Percentiles rank a stretch among this genome's conserved stretches.
These are phyloP conservation scores for Acromyrmex heyeri DNA, from an alignment of 1,140 invertebrate species.

Conservation along the genomic window DNA sequence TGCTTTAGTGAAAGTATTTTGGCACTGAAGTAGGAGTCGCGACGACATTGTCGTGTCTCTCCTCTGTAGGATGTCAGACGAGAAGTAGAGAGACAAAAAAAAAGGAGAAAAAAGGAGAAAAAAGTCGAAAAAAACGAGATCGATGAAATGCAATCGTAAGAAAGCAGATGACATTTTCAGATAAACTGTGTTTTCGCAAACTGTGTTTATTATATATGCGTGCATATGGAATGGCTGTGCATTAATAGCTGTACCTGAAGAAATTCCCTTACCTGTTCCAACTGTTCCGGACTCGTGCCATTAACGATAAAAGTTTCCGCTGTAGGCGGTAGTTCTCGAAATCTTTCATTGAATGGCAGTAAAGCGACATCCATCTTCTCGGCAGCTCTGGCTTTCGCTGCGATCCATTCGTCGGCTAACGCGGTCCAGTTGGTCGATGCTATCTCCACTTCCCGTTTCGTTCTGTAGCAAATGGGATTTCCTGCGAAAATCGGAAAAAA, in stretches of 20 bases:
- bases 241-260: not conserved
- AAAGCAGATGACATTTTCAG: not conserved
- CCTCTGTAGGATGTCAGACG: not conserved
- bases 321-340: slow-evolving; percentile 74
- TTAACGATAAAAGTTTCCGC: slow-evolving; percentile 71
- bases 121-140: not conserved
- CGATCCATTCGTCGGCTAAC: slow-evolving; percentile 79
- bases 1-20: slow-evolving; percentile 76
- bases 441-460: slow-evolving; percentile 71
- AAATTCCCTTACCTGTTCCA: slow-evolving; percentile 68
- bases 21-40: slow-evolving; percentile 75
- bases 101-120: slow-evolving; percentile 41
- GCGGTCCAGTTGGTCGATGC: slow-evolving; percentile 79
- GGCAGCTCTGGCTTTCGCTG: slow-evolving; percentile 55
- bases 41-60: slow-evolving; percentile 33
- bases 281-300: slow-evolving; percentile 71
- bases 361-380: slow-evolving; percentile 74
- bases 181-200: not conserved
- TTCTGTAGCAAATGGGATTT: slow-evolving; percentile 68
- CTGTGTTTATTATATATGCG: no score
- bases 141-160: not conserved
- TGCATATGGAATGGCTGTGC: no score
- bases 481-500: slow-evolving; percentile 64
- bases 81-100: slow-evolving; percentile 15
- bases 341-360: slow-evolving; percentile 71